These are phyloP conservation scores for Tiliacea aurago DNA, from an alignment of 2,888 invertebrate species.

Conservation along the genomic window DNA sequence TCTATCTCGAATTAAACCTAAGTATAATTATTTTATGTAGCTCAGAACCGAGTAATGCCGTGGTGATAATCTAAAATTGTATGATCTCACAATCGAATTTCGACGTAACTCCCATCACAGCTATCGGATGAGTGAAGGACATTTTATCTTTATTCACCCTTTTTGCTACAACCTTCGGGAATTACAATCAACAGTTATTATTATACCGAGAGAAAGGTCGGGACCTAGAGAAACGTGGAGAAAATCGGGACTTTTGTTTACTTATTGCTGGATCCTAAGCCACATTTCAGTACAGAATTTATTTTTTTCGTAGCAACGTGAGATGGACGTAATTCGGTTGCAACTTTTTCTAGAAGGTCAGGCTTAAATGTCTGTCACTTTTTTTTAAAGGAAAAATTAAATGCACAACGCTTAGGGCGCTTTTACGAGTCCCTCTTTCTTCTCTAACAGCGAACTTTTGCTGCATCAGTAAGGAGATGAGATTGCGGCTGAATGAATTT, in stretches of 20 bases:
- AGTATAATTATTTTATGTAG: not conserved
- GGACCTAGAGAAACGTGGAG: slow-evolving; percentile 31
- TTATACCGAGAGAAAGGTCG: slow-evolving; percentile 19
- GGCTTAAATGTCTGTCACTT: slow-evolving; percentile 8
- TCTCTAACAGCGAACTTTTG: slow-evolving; percentile 14
- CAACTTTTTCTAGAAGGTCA: slow-evolving; percentile 21
- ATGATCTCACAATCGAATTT: slow-evolving; percentile 4
- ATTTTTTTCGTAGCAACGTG: not conserved
- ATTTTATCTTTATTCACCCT: slow-evolving; percentile 17
- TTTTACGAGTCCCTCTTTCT: slow-evolving; percentile 34
- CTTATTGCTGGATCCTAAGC: slow-evolving; percentile 10
- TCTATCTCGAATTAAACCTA: not conserved
- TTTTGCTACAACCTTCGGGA: slow-evolving; percentile 23
- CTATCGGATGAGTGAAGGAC: slow-evolving; percentile 1
- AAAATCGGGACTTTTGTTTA: slow-evolving; percentile 29
- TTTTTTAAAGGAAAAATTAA: slow-evolving; percentile 32
- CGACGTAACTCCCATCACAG: slow-evolving; percentile 5
- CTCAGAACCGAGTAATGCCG: not conserved
- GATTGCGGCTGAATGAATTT: slow-evolving; percentile 16
- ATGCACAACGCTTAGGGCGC: slow-evolving; percentile 34
- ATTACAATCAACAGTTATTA: slow-evolving; percentile 32
- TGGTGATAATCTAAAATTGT: not conserved
- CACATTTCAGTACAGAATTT: slow-evolving; percentile 11
- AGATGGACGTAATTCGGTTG: slow-evolving; percentile 23
- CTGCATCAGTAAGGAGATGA: slow-evolving; percentile 40